Evolutionary conservation across 2,797 vertebrate genomes (phyloP), one percentile per base, ranked within the genome.

Genomic region (Neopelma chrysocephalum): DNA sequence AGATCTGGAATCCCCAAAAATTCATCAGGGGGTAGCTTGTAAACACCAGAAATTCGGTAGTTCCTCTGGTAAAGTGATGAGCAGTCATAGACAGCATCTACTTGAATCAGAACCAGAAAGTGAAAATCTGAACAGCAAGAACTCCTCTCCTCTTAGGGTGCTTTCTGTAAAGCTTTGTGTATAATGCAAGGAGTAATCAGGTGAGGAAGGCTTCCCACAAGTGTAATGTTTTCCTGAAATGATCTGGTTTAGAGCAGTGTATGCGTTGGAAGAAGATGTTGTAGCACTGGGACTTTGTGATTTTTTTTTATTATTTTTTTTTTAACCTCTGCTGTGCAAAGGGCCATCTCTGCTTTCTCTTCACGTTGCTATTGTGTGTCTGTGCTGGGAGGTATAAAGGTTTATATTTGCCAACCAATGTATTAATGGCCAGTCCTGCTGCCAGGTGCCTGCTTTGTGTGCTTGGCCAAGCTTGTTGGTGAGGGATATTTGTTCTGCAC

Each of bases 21-120:
- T 45, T 99, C 99, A n/a, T 99, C 99, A 27, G 99, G 98, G 58
- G 99, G 99, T 56, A 99, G 97, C 96, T 98, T 99, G 97, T 99
- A 99, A 93, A 99, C 98, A 5, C 99, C 99, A 23, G 99, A 99
- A 96, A 99, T 99, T 84, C 97, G 98, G 97, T 99, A 99, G 97
- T 98, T 99, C 98, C 98, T 99, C 97, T 96, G 98, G 97, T 99
- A 99, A 69, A 99, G 98, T 8, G 99, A 99, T 7, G 99, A 99
- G 48, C 99, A 99, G 98, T 99, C 99, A 11, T 99, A 99, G 94
- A 98, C 98, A 80, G 99, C 99, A 92, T 99, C 99, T 99, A 77
- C 81, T 88, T 87, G 72, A 87, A 87, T 64, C 62, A 80, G 72
- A 87, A 89, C 16, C 29, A 60, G 68, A 56, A 45, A 85, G 27